Evolutionary conservation across 2,113 vertebrate species (phyloP).

Genomic region (Apistogramma diplotaenia): DNA sequence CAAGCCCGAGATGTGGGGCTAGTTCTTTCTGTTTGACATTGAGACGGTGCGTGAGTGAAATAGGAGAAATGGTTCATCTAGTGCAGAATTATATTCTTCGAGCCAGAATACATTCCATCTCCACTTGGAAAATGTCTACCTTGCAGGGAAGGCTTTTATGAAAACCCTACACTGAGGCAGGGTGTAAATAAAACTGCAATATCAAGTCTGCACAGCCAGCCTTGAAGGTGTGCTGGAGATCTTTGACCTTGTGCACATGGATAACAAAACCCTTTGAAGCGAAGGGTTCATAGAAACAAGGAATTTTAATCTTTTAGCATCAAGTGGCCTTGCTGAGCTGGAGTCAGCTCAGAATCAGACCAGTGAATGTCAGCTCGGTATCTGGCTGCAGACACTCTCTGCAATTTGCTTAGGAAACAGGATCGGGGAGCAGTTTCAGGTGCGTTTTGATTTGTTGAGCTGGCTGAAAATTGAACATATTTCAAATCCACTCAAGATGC

Average conservation of each 20-base stretch:
- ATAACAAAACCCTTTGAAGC: constrained; percentile 29
- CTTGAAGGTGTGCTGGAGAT: constrained; percentile 4
- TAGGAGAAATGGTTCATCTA: constrained; percentile 44
- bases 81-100: constrained; percentile 6
- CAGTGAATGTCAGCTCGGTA: constrained; percentile 23
- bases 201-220: constrained; percentile 1
- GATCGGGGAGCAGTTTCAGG: neutral
- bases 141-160: constrained; percentile 6
- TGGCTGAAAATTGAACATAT: constrained; percentile 34
- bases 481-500: constrained; percentile 19
- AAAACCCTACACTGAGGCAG: constrained; percentile 2
- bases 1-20: constrained; percentile 24
- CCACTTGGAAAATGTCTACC: constrained; percentile 4
- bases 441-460: constrained; percentile 32
- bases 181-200: constrained; percentile 42
- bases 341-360: constrained; percentile 5
- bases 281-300: constrained; percentile 36
- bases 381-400: constrained; percentile 16
- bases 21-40: constrained; percentile 53
- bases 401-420: constrained; percentile 9
- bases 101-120: constrained; percentile 11
- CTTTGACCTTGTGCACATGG: constrained; percentile 36
- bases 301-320: constrained; percentile 44
- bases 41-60: constrained; percentile 53
- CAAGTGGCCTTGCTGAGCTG: constrained; percentile 37